Conservation (phyloP, 1,140 invertebrate species). For the Thrips palmi region DNA sequence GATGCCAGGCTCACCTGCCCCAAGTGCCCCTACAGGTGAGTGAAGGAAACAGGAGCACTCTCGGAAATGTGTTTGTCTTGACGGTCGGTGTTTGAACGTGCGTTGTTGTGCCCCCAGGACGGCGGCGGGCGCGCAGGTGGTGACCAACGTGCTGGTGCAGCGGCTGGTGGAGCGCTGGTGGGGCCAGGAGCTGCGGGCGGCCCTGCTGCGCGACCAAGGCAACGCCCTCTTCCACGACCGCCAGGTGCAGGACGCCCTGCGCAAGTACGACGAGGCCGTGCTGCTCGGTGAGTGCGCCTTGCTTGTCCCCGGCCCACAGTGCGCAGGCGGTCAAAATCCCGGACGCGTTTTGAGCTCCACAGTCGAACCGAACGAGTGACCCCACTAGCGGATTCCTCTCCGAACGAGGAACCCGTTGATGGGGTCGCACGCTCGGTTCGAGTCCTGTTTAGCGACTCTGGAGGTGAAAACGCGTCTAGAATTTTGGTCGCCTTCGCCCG, state of each 20-base stretch:
- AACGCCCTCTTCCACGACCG: conserved; percentile 38
- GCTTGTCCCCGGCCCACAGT: not conserved
- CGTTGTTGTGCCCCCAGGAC: not conserved
- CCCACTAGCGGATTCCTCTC: no score
- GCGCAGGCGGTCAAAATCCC: no score
- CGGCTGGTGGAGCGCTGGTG: conserved; percentile 50
- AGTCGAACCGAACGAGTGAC: no score
- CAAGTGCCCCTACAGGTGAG: conserved; percentile 15
- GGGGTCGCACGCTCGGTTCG: no score
- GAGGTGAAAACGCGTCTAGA: no score
- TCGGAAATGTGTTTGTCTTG: not conserved
- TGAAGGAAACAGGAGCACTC: conserved; percentile 15
- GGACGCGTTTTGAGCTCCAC: no score
- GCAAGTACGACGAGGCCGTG: conserved; percentile 40
- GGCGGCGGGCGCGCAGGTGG: conserved; percentile 17
- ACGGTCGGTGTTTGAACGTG: no score
- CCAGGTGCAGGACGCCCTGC: conserved; percentile 36
- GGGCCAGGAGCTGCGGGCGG: conserved; percentile 36
- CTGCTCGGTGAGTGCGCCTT: conserved; percentile 30
- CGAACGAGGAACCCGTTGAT: no score
- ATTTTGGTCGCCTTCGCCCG: no score
- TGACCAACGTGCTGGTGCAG: conserved; percentile 44
- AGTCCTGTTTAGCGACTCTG: no score
- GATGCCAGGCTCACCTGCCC: conserved; percentile 14
- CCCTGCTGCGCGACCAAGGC: conserved; percentile 38